These are phyloP conservation scores for Xestia xanthographa DNA, from an alignment of 2,888 invertebrate species.

Conservation along the genomic window DNA sequence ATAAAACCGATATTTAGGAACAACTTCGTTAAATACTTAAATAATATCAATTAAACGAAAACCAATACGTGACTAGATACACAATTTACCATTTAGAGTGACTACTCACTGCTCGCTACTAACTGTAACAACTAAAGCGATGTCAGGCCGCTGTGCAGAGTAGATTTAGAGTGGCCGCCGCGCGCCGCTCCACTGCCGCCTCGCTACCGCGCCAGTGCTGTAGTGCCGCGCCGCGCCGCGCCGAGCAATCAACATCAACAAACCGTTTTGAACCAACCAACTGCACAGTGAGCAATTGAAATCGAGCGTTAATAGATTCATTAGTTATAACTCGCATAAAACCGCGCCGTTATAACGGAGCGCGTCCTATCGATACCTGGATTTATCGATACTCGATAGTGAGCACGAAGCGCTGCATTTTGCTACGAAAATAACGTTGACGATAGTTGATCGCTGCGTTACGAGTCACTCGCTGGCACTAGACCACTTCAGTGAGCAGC, in stretches of 20 bases:
- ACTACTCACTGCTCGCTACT: not conserved
- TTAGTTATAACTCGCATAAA: constrained; percentile 31
- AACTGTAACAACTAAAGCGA: constrained; percentile 3
- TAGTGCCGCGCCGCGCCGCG: not conserved
- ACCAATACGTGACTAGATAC: not conserved
- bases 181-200: not conserved
- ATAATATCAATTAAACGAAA: not conserved
- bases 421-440: not conserved
- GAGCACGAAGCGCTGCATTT: not conserved
- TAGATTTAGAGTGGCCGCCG: not conserved
- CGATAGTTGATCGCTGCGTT: not conserved
- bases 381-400: constrained; percentile 29
- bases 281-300: constrained; percentile 34
- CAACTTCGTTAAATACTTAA: not conserved
- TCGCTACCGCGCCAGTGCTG: not conserved
- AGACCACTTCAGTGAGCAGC: not conserved
- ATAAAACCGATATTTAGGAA: not conserved
- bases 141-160: not conserved
- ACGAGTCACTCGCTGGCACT: not conserved
- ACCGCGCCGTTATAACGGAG: not conserved
- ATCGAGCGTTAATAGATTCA: constrained; percentile 47
- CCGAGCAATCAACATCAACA: constrained; percentile 19
- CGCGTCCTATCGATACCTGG: constrained; percentile 10
- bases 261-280: constrained; percentile 21
- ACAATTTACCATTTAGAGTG: not conserved